These are phyloP conservation scores for Ceramica pisi DNA, from an alignment of 2,888 invertebrate species.

Conservation along the genomic window DNA sequence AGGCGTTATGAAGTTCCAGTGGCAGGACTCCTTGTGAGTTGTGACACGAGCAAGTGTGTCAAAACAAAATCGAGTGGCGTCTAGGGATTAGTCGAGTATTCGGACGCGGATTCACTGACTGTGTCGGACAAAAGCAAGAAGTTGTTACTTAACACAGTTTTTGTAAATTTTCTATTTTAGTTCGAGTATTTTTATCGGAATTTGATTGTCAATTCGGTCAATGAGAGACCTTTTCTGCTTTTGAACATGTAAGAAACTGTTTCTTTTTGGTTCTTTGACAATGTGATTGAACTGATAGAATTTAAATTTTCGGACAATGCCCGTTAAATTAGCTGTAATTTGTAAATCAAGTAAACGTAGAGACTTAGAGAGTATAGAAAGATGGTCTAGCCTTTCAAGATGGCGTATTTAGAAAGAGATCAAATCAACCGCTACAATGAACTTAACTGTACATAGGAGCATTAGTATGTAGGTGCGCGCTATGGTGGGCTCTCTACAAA, in stretches of 20 bases:
- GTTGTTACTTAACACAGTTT: slow-evolving; percentile 66
- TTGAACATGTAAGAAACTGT: slow-evolving; percentile 56
- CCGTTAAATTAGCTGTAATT: slow-evolving; percentile 55
- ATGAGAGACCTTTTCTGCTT: slow-evolving; percentile 58
- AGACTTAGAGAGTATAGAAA: slow-evolving; percentile 10
- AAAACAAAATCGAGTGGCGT: slow-evolving; percentile 89
- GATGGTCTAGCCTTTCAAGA: slow-evolving; percentile 5
- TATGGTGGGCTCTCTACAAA: slow-evolving; percentile 68
- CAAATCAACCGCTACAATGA: slow-evolving; percentile 56
- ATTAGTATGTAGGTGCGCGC: slow-evolving; percentile 67
- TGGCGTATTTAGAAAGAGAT: slow-evolving; percentile 54
- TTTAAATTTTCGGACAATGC: slow-evolving; percentile 50
- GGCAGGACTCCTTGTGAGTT: slow-evolving; percentile 74
- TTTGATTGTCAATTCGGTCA: slow-evolving; percentile 62
- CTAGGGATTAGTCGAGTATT: slow-evolving; percentile 81
- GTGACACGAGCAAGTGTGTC: slow-evolving; percentile 85
- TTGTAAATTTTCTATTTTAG: slow-evolving; percentile 64
- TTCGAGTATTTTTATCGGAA: slow-evolving; percentile 62
- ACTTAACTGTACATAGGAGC: slow-evolving; percentile 63
- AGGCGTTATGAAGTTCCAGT: slow-evolving; percentile 70
- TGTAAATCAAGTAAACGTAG: slow-evolving; percentile 32
- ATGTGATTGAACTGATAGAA: slow-evolving; percentile 49
- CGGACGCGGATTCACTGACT: slow-evolving; percentile 76
- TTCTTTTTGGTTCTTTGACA: slow-evolving; percentile 50
- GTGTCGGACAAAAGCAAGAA: slow-evolving; percentile 72